Percentiles rank a stretch among this genome's conserved stretches.
Conservation (phyloP, 2,888 invertebrate genomes). For the Tyria jacobaeae region DNA sequence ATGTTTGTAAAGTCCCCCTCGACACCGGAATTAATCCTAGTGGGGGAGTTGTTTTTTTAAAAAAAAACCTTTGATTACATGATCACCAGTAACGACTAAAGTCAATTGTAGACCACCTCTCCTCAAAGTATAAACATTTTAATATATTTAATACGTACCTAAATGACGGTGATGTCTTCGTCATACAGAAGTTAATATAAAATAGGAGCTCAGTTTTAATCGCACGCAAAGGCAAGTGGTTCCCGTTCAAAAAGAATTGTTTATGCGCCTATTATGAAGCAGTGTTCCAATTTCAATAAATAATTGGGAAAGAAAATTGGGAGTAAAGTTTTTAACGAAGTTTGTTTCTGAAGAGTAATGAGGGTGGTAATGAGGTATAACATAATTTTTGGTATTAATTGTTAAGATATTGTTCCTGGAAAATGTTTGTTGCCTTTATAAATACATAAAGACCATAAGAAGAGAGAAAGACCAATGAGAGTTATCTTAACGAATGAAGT, state of each 20-base stretch:
- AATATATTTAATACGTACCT: too few relatives aligned
- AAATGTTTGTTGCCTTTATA: not conserved
- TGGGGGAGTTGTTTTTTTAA: too few relatives aligned
- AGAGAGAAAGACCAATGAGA: too few relatives aligned
- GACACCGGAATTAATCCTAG: too few relatives aligned
- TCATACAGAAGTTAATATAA: not conserved
- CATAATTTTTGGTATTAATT: not conserved
- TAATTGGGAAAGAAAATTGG: not conserved
- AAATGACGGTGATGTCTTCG: too few relatives aligned
- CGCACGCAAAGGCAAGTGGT: not conserved
- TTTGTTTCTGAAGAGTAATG: constrained; percentile 4
- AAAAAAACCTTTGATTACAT: too few relatives aligned
- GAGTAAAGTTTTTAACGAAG: not conserved
- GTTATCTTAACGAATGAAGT: too few relatives aligned
- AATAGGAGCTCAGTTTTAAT: not conserved
- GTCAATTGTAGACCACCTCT: too few relatives aligned
- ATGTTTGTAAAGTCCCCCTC: too few relatives aligned
- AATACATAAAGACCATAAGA: too few relatives aligned
- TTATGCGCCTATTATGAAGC: constrained; percentile 5
- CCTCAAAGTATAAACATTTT: too few relatives aligned
- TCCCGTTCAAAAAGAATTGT: constrained; percentile 10
- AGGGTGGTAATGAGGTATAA: not conserved
- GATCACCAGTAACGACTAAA: too few relatives aligned
- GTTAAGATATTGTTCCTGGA: not conserved
- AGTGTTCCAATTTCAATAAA: constrained; percentile 13